Base-by-base conservation (phyloP, 1,140 invertebrate species). In the Battus philenor region DNA sequence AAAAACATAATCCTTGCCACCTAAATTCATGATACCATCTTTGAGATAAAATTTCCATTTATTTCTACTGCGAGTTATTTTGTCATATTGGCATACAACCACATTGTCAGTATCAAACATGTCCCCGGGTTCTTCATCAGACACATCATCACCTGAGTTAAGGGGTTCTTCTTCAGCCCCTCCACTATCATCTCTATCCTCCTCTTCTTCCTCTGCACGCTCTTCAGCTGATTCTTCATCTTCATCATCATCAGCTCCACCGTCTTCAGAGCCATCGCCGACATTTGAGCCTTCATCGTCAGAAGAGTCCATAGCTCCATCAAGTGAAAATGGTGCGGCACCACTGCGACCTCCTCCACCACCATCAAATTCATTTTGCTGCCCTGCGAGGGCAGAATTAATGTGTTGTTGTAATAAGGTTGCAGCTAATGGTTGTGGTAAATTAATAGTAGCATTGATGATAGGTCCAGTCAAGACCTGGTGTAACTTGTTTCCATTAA, bases 31-130 rank as follows among this genome's bases (percentile, higher is more conserved):
- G 50, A 99, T 99, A 31, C 98, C 98, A 88, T 99, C 98, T 89
- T 99, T 99, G 41, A 99, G 88, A 87, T 98, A 96, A 83, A 99
- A 99, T 88, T 99, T 99, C 98, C 98, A 99, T 83, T 98, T 98
- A 74, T 98, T 98, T 68, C 98, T 92, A 72, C 94, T 98, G 76
- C 98, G 91, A 50, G 96, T 97, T 47, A 99, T 98, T 94, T 99
- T 99, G 87, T 99, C 98, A 89, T 99, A 99, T 77, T 99, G 98
- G 81, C 98, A 99, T 17, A 99, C 98, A 51, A 99, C 96, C 44
- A 99, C 97, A 90, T 99, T 98, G 54, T 99, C 97, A 33, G 97
- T 97, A 67, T 99, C 97, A 87, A 98, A 99, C 69, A 99, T 88
- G 75, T 98, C 97, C 50, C 91, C 89, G 0, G 96, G 93, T 81